Conservation (phyloP, 2,797 vertebrate species). For the Labeo calbasu region DNA sequence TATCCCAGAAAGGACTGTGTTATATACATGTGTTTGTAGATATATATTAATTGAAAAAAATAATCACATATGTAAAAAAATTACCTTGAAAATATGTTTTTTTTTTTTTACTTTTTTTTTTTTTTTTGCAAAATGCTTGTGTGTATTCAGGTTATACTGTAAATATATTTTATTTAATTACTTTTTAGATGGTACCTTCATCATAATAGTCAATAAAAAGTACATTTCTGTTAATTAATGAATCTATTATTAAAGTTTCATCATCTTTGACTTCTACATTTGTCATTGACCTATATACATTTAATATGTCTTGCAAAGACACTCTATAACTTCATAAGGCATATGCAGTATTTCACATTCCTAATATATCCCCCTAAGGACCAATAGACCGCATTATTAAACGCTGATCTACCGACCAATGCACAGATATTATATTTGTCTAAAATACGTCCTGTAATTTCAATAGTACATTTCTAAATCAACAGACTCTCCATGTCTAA, state of each 20-base stretch:
- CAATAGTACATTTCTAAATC: constrained; percentile 2
- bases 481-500: background rate
- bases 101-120: background rate
- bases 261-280: background rate
- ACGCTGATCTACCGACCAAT: background rate
- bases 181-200: background rate
- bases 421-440: constrained; percentile 2
- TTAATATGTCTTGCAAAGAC: background rate
- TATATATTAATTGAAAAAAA: background rate
- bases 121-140: background rate
- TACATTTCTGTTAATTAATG: background rate
- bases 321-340: background rate
- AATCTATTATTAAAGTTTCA: background rate
- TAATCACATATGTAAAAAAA: background rate
- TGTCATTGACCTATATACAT: background rate
- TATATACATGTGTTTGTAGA: background rate
- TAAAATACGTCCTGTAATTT: constrained; percentile 12
- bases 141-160: background rate
- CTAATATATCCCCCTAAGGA: constrained; percentile 2
- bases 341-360: constrained; percentile 4
- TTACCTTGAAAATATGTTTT: background rate
- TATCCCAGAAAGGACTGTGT: background rate
- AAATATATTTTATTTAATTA: background rate
- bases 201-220: background rate
- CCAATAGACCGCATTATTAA: constrained; percentile 3